These are phyloP conservation scores for Stenurella melanura DNA, from an alignment of 2,888 invertebrate genomes.

Conservation along the genomic window DNA sequence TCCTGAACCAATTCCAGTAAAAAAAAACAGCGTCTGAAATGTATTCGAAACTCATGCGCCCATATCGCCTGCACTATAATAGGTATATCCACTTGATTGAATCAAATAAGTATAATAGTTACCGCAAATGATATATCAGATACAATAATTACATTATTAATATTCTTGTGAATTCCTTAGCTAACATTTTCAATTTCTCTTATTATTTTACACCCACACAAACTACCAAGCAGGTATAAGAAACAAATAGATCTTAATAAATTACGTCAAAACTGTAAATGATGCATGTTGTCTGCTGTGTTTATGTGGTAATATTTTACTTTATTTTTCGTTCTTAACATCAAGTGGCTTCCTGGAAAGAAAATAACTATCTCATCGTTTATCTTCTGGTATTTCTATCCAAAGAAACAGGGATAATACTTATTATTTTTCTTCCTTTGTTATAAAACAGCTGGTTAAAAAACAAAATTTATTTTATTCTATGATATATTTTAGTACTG, in stretches of 20 bases:
- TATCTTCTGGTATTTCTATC: conserved; percentile 18
- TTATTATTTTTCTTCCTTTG: not conserved
- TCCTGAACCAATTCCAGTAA: too few species aligned
- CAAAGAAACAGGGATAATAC: not conserved
- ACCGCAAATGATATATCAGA: too few species aligned
- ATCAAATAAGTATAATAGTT: too few species aligned
- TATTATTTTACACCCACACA: not conserved
- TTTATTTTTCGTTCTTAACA: conserved; percentile 35
- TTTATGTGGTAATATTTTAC: conserved; percentile 39
- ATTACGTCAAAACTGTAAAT: conserved; percentile 34
- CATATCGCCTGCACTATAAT: too few species aligned
- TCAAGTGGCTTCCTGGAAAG: conserved; percentile 36
- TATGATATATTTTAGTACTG: not conserved
- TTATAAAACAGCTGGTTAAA: not conserved
- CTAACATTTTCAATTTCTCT: not conserved
- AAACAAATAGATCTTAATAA: conserved; percentile 33
- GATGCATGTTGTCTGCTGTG: conserved; percentile 34
- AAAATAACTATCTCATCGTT: conserved; percentile 25
- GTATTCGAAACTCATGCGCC: too few species aligned
- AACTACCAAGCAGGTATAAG: not conserved
- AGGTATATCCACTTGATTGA: too few species aligned
- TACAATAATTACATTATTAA: too few species aligned
- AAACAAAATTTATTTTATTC: not conserved
- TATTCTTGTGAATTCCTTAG: not conserved
- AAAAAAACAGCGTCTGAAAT: too few species aligned